A percentile compares a stretch with the other conserved stretches of the same genome.
Evolutionary conservation across 2,797 vertebrate species (phyloP).

Genomic region (Clarias pachynema): DNA sequence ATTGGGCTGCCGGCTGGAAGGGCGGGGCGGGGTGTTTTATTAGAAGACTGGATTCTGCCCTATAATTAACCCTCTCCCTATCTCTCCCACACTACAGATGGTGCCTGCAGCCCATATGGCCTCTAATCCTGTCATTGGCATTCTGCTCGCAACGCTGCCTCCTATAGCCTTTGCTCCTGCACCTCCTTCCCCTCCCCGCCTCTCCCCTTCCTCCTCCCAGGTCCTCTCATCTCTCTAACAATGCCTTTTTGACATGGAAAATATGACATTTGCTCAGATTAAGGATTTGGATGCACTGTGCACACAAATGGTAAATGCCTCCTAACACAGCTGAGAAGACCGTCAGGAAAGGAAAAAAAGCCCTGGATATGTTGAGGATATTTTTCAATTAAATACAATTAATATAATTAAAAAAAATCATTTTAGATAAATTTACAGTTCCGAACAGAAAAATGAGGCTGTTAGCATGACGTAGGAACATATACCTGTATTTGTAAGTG

Average conservation of each 20-base stretch:
- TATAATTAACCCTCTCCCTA: conserved; percentile 85
- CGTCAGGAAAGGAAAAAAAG: background rate
- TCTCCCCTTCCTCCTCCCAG: conserved; percentile 52
- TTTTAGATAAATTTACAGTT: background rate
- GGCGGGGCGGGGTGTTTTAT: conserved; percentile 63
- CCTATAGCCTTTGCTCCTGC: conserved; percentile 52
- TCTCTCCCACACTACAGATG: conserved; percentile 84
- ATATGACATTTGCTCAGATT: conserved; percentile 59
- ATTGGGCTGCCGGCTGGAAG: conserved; percentile 68
- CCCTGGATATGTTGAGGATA: background rate
- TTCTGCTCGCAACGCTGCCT: conserved; percentile 74
- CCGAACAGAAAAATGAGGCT: background rate
- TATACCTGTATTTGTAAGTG: background rate
- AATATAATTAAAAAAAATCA: background rate
- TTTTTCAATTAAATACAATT: background rate
- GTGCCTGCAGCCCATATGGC: conserved; percentile 84
- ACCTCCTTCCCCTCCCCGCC: conserved; percentile 54
- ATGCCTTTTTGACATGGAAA: conserved; percentile 63
- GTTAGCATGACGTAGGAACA: background rate
- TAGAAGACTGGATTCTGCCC: conserved; percentile 73
- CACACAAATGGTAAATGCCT: conserved; percentile 30
- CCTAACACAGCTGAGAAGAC: background rate
- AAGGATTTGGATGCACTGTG: conserved; percentile 45
- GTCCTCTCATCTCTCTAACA: conserved; percentile 51
- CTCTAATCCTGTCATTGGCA: conserved; percentile 85